Base-by-base conservation (phyloP, 2,797 vertebrate species). In the Dendrocincla fuliginosa region DNA sequence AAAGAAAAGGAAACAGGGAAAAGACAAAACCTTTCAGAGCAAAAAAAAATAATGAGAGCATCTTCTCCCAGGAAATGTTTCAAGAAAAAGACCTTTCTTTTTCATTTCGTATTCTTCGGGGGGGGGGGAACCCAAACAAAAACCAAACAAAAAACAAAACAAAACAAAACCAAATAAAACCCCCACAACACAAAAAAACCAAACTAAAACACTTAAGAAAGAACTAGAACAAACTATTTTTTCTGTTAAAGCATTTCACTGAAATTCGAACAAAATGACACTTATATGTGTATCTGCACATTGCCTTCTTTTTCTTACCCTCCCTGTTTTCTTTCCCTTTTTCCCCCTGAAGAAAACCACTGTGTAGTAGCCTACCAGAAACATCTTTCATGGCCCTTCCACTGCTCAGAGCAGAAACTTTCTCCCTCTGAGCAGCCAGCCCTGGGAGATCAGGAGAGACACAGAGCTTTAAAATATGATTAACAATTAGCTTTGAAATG, bases 281-380 rank as follows among this genome's bases (percentile, higher is more conserved):
- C 1, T 33, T 49, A 2, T 0, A 6, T 2, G 18, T 18, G 35
- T 11, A 80, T 10, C 9, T 41, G 37, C 20, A 49, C 5, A 16
- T 67, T 42, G 6, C n/a, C 5, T 56, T 32, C 1, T 46, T 76
- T 86, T 79, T 53, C n/a, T 84, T 44, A 13, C 4, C 7, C 4
- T 46, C 6, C 3, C 13, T 2, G 2, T 47, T 85, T 70, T 25
- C 5, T 67, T 74, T 30, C 2, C 3, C 1, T n/a, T 32, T 75
- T 67, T 27, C 10, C 7, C 6, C 27, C 53, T 22, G 8, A 32
- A 33, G 15, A 73, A 63, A 94, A 76, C 0, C 11, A 20, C 25
- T 6, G 6, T 0, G 0, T 11, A 25, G 10, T n/a, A 30, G 4
- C 39, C 13, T 30, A 20, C 25, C 41, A 79, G 65, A 75, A 81